These are phyloP conservation scores for Tretioscincus oriximinensis DNA, from an alignment of 2,113 vertebrate genomes.

Conservation along the genomic window DNA sequence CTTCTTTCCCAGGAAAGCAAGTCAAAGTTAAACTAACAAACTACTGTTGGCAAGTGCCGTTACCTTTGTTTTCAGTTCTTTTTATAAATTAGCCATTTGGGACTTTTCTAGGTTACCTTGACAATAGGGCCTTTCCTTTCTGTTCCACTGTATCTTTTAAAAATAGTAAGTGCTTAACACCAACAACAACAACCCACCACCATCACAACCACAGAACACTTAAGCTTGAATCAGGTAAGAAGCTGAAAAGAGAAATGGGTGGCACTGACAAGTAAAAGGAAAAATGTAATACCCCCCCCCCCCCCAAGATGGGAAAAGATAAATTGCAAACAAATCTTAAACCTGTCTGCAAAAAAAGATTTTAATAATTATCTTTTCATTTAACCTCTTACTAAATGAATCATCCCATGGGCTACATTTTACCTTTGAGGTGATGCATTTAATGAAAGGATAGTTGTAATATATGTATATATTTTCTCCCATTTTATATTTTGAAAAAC, in stretches of 20 bases:
- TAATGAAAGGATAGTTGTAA: too few species aligned
- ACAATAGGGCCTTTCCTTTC: constrained; percentile 44
- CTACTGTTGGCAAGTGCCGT: constrained; percentile 76
- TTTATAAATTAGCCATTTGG: constrained; percentile 72
- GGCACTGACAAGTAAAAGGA: background rate
- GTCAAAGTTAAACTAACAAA: constrained; percentile 83
- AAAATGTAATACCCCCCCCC: too few species aligned
- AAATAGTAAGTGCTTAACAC: constrained; percentile 29
- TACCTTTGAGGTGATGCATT: background rate
- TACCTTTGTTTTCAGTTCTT: constrained; percentile 71
- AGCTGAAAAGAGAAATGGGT: constrained; percentile 14
- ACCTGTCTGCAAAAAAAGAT: background rate
- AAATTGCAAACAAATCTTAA: background rate
- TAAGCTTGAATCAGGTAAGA: background rate
- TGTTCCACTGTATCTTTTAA: background rate
- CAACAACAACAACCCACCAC: background rate
- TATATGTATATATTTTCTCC: too few species aligned
- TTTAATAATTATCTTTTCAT: too few species aligned
- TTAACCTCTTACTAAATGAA: too few species aligned
- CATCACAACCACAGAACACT: background rate
- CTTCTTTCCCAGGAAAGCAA: constrained; percentile 79
- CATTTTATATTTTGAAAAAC: too few species aligned
- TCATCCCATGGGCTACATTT: too few species aligned
- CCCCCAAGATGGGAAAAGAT: background rate
- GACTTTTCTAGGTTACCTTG: constrained; percentile 49